Conservation (phyloP, 2,888 invertebrate species). For the Blastobasis adustella region DNA sequence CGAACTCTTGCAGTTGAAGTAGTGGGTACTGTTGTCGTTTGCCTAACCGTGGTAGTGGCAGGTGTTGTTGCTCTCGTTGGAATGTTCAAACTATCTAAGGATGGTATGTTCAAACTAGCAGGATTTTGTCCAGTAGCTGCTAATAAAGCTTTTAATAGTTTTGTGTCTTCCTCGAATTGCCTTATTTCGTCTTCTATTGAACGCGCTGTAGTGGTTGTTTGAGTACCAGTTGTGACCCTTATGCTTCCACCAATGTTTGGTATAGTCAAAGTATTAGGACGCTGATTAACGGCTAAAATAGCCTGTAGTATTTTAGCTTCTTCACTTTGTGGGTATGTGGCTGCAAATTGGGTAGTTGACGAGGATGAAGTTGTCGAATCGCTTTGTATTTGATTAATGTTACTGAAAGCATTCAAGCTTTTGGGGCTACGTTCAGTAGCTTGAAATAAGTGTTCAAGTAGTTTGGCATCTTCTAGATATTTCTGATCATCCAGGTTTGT, state of each 20-base stretch:
- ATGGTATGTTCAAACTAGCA: conserved; percentile 50
- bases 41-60: conserved; percentile 20
- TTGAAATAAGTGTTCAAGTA: conserved; percentile 38
- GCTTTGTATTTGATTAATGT: conserved; percentile 21
- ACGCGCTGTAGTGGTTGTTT: conserved; percentile 45
- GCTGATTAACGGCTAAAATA: conserved; percentile 39
- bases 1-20: conserved; percentile 25
- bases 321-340: conserved; percentile 29
- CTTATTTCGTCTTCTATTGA: conserved; percentile 62
- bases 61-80: conserved; percentile 22
- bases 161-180: conserved; percentile 65
- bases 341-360: conserved; percentile 16
- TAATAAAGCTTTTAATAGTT: conserved; percentile 57
- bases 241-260: conserved; percentile 25
- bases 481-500: conserved; percentile 40
- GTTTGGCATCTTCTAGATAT: conserved; percentile 44
- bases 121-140: conserved; percentile 62
- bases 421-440: conserved; percentile 56
- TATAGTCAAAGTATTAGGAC: conserved; percentile 24
- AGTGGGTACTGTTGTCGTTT: conserved; percentile 20
- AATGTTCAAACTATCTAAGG: conserved; percentile 32
- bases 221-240: conserved; percentile 23
- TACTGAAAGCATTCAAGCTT: conserved; percentile 40
- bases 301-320: conserved; percentile 48
- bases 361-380: conserved; percentile 22